phyloP scores from a whole-genome alignment of 2,113 vertebrate genomes.

The Heterotis niloticus region DNA sequence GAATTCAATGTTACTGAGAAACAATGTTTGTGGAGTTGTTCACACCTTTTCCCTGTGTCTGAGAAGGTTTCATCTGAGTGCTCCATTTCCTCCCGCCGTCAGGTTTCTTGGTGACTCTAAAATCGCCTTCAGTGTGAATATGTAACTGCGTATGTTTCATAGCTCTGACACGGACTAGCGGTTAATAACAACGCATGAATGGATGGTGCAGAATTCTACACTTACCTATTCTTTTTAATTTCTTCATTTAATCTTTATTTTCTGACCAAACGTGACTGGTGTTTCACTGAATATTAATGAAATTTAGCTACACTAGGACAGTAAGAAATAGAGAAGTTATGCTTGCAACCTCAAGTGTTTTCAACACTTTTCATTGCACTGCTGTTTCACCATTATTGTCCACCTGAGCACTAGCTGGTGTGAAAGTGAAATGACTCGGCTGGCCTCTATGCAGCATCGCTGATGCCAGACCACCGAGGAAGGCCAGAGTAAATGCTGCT shows the following conservation, averaged over 20 bases:
- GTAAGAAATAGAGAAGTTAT: background rate
- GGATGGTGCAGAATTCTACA: background rate
- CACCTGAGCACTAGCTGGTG: slow-evolving; percentile 18
- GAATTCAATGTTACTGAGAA: too few relatives aligned
- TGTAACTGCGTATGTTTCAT: too few relatives aligned
- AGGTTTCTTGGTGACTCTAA: too few relatives aligned
- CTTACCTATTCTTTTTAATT: background rate
- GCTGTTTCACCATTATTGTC: background rate
- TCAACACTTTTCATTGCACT: slow-evolving; percentile 13
- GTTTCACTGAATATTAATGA: background rate
- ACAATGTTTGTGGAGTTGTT: too few relatives aligned
- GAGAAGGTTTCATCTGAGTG: too few relatives aligned
- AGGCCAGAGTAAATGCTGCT: slow-evolving; percentile 39
- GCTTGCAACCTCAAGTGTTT: background rate
- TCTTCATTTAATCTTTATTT: background rate
- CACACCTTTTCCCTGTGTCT: too few relatives aligned
- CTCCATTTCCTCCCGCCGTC: too few relatives aligned
- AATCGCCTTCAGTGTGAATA: too few relatives aligned
- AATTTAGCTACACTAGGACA: background rate
- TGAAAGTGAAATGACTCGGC: slow-evolving; percentile 11
- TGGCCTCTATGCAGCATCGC: slow-evolving; percentile 28
- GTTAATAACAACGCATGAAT: background rate
- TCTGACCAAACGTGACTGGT: background rate
- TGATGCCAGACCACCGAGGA: slow-evolving; percentile 41
- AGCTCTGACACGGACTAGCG: too few relatives aligned